phyloP scores from a whole-genome alignment of 1,140 invertebrate genomes.

The Araneus ventricosus region DNA sequence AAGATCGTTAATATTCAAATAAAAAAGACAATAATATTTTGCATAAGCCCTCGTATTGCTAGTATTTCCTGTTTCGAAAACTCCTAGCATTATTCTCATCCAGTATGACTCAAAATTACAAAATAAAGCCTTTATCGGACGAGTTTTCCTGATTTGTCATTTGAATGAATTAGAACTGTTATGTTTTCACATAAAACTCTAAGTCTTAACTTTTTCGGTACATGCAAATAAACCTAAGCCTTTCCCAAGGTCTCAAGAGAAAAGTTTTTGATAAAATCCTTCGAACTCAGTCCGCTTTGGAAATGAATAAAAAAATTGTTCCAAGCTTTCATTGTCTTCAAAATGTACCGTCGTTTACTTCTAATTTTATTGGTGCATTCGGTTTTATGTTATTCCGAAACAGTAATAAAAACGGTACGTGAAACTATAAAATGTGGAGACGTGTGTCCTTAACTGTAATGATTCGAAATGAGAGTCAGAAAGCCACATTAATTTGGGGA shows the following conservation, averaged over 20 bases:
- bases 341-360: slow-evolving; percentile 15
- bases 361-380: slow-evolving; percentile 25
- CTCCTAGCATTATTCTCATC: too few relatives aligned
- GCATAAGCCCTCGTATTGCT: too few relatives aligned
- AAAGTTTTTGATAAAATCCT: slow-evolving; percentile 10
- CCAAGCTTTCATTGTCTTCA: neutral
- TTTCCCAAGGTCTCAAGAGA: neutral
- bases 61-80: too few relatives aligned
- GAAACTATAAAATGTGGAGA: slow-evolving; percentile 21
- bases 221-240: neutral
- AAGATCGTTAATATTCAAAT: too few relatives aligned
- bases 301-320: neutral
- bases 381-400: slow-evolving; percentile 14
- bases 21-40: too few relatives aligned
- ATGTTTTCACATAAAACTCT: neutral
- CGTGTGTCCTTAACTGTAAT: slow-evolving; percentile 41
- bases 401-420: slow-evolving; percentile 45
- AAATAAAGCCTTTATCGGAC: too few relatives aligned
- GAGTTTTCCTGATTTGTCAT: neutral
- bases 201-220: neutral
- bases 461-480: slow-evolving; percentile 2
- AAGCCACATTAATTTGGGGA: slow-evolving; percentile 33
- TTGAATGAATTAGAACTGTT: neutral
- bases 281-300: neutral
- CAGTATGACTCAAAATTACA: too few relatives aligned